Evolutionary conservation across 2,113 vertebrate species (phyloP).

Genomic region (Bos javanicus): DNA sequence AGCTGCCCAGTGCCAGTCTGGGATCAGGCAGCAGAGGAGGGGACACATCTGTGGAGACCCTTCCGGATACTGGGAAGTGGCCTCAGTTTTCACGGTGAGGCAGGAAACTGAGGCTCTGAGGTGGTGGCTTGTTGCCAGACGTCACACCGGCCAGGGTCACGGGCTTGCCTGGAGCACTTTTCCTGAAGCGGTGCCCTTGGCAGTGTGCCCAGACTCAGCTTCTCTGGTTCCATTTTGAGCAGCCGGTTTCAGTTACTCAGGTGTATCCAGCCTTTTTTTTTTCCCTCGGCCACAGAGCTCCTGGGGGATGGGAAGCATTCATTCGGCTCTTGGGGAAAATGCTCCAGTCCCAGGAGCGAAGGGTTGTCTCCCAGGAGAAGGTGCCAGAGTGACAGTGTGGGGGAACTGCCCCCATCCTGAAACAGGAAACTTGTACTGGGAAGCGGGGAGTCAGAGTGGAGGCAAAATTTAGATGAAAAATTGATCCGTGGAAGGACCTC

Average conservation of each 20-base stretch:
- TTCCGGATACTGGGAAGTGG: neutral
- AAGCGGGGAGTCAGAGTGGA: neutral
- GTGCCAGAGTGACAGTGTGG: neutral
- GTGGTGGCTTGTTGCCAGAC: neutral
- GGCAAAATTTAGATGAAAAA: neutral
- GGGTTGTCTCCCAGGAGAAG: neutral
- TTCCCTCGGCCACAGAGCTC: neutral
- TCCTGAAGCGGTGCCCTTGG: neutral
- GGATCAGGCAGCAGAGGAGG: fast-evolving
- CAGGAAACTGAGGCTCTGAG: neutral
- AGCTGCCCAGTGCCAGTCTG: neutral
- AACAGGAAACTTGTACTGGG: neutral
- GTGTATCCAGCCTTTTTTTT: neutral
- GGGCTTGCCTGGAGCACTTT: neutral
- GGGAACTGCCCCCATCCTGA: neutral
- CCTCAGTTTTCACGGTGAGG: neutral
- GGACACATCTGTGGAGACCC: neutral
- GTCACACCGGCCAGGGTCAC: neutral
- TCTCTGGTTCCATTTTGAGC: neutral
- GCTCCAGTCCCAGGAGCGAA: neutral
- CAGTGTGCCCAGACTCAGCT: neutral
- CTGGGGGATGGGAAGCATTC: neutral
- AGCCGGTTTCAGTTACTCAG: neutral
- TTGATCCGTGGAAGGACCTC: neutral
- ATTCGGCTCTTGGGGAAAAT: fast-evolving